A percentile compares a stretch with the other conserved stretches of the same genome.
Conservation (phyloP, 2,113 vertebrate species). For the Tragelaphus imberbis region DNA sequence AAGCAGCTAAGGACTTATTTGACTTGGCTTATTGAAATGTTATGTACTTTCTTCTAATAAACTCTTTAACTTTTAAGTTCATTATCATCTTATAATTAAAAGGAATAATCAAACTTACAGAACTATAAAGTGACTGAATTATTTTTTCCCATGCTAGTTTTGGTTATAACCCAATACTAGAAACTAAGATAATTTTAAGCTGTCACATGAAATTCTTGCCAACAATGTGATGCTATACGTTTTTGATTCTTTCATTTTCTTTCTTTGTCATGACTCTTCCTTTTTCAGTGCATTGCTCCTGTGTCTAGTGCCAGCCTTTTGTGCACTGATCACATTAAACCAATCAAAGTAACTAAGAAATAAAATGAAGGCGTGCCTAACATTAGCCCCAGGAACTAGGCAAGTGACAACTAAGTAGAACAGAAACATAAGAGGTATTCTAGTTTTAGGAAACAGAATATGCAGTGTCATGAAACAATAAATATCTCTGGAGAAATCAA, state of each 20-base stretch:
- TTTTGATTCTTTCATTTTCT: not conserved
- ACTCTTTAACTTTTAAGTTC: not conserved
- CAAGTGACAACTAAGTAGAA: not conserved
- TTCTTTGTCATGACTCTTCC: not conserved
- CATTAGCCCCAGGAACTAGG: not conserved
- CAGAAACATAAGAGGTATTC: not conserved
- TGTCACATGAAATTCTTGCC: not conserved
- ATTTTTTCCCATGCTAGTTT: not conserved
- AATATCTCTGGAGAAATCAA: not conserved
- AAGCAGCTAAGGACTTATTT: not conserved
- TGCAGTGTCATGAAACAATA: not conserved
- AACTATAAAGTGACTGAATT: not conserved
- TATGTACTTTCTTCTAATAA: not conserved
- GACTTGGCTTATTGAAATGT: not conserved
- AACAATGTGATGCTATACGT: not conserved
- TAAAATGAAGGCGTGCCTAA: not conserved
- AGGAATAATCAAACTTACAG: not conserved
- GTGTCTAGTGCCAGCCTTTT: not conserved
- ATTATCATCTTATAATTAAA: not conserved
- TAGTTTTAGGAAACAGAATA: not conserved
- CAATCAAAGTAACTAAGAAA: not conserved
- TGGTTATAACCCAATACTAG: not conserved
- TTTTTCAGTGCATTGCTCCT: not conserved
- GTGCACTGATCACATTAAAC: not conserved
- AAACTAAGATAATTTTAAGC: not conserved